phyloP scores from a whole-genome alignment of 2,888 invertebrate species.

The Melipona beecheii region DNA sequence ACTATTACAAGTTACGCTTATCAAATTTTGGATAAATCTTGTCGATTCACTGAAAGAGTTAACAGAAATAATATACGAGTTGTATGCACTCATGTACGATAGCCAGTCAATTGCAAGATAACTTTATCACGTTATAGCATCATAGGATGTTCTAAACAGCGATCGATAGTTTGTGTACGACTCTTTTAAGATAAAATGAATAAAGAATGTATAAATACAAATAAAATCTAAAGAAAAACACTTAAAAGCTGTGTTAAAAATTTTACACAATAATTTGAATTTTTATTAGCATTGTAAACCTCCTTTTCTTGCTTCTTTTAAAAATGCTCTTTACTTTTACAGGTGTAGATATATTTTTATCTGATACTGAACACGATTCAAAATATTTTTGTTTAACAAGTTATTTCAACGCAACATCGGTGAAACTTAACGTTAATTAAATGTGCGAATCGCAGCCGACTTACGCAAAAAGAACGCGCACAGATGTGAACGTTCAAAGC shows the following conservation, averaged over 20 bases:
- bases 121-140: constrained; percentile 21
- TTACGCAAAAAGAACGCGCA: constrained; percentile 43
- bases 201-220: constrained; percentile 43
- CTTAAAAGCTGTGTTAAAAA: background rate
- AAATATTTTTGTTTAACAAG: background rate
- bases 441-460: constrained; percentile 25
- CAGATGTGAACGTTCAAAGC: constrained; percentile 61
- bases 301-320: too few species aligned
- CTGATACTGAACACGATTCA: background rate
- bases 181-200: constrained; percentile 26
- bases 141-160: constrained; percentile 26
- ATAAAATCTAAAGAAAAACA: constrained; percentile 37
- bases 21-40: background rate
- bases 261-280: background rate
- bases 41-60: constrained; percentile 17
- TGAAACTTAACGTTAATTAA: constrained; percentile 23
- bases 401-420: background rate
- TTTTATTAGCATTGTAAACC: background rate
- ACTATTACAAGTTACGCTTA: background rate
- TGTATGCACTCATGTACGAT: constrained; percentile 38
- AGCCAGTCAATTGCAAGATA: constrained; percentile 57
- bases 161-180: constrained; percentile 16
- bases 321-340: background rate
- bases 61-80: constrained; percentile 22
- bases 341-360: background rate